These are phyloP conservation scores for Amphiura filiformis DNA, from an alignment of 35 echinoderm and acorn worm genomes.

Conservation along the genomic window DNA sequence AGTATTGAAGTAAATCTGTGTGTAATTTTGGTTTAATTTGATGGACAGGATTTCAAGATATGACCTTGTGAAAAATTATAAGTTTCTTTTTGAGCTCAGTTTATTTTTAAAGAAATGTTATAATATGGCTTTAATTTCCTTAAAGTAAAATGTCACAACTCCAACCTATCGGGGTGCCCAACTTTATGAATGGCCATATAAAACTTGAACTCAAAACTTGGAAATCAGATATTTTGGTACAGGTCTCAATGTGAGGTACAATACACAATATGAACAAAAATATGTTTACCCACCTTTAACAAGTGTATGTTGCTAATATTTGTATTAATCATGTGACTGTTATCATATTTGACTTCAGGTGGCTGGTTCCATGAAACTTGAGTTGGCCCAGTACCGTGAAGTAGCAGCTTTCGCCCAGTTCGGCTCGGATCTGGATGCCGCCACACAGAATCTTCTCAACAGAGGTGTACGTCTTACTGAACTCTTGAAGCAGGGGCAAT, in stretches of 20 bases:
- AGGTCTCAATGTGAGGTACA: too few species aligned
- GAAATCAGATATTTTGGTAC: background rate
- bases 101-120: background rate
- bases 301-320: background rate
- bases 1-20: too few species aligned
- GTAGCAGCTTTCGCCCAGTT: conserved; percentile 98
- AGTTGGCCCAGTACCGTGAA: conserved; percentile 95
- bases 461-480: conserved; percentile 97
- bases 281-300: background rate
- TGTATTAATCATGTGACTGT: too few species aligned
- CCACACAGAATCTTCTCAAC: conserved; percentile 97
- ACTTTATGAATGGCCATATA: background rate
- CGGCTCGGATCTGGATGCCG: conserved; percentile 95
- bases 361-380: conserved; percentile 99
- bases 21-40: too few species aligned
- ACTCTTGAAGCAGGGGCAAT: conserved; percentile 97
- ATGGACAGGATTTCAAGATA: too few species aligned
- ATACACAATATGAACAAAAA: too few species aligned
- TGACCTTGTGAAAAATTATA: too few species aligned
- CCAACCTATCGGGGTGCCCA: too few species aligned
- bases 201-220: background rate
- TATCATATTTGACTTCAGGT: conserved; percentile 42
- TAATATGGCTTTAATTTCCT: background rate
- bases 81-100: too few species aligned
- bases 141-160: background rate